A percentile compares a stretch with the other conserved stretches of the same genome.
Evolutionary conservation across 2,888 invertebrate species (phyloP).

Genomic region (Dorcus hopei): DNA sequence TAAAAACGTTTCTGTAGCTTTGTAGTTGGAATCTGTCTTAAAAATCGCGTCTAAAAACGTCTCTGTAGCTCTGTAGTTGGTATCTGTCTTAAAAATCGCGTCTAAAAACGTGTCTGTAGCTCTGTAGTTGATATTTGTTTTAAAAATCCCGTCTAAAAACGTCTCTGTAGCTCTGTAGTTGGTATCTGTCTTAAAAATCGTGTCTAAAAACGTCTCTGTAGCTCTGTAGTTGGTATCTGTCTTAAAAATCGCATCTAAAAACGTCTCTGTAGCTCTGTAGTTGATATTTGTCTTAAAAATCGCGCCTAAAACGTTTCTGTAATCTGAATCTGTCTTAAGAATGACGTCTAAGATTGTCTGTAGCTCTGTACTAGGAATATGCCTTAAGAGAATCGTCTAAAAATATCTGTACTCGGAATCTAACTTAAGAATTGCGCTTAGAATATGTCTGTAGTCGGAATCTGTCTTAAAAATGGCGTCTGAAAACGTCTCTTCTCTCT

Average conservation of each 20-base stretch:
- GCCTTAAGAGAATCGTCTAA: too few relatives aligned
- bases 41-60: too few relatives aligned
- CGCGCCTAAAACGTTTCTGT: slow-evolving; percentile 63
- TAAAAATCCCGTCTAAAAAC: slow-evolving; percentile 61
- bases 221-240: too few relatives aligned
- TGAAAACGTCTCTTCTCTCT: neutral
- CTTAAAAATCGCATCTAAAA: too few relatives aligned
- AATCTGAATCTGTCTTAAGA: too few relatives aligned
- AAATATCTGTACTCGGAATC: slow-evolving; percentile 50
- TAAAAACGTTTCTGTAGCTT: too few relatives aligned
- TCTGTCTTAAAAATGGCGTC: slow-evolving; percentile 62
- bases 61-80: too few relatives aligned
- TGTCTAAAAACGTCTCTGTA: slow-evolving; percentile 63
- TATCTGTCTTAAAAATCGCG: too few relatives aligned
- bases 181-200: slow-evolving; percentile 60
- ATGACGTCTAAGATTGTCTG: neutral
- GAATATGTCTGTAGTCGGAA: slow-evolving; percentile 59
- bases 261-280: slow-evolving; percentile 50
- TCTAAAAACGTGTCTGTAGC: too few relatives aligned
- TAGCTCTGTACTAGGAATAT: slow-evolving; percentile 53
- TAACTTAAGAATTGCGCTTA: slow-evolving; percentile 42
- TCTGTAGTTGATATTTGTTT: slow-evolving; percentile 59
- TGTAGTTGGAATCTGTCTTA: too few relatives aligned
- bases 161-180: slow-evolving; percentile 63
- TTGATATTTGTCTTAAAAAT: slow-evolving; percentile 62